Base-by-base conservation (phyloP, 2,888 invertebrate genomes). In the Chrysopilus asiliformis region DNA sequence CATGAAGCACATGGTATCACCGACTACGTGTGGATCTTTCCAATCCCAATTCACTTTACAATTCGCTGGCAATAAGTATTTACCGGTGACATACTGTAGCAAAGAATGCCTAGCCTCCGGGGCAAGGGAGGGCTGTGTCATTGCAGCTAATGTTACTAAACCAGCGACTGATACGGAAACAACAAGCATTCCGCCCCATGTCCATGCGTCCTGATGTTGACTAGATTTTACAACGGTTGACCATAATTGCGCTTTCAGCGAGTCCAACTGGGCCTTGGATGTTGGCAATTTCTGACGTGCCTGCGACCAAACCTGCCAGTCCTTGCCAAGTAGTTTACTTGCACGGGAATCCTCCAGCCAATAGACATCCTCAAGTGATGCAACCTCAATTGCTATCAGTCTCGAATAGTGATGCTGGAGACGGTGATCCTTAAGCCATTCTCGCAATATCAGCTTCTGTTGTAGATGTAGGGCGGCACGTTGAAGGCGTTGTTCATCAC, bases 101-200 rank as follows among this genome's bases (percentile, higher is more conserved):
- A 89, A 68, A 26, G 87, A 85, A 60, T 85, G 84, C 55, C 87
- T 84, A 38, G 87, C 86, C 65, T 86, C 85, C n/a, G 86, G 84
- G 35, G 85, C 84, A 49, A 89, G 67, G 5, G 86, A 80, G 19
- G 87, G 86, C 60, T 87, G 87, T 48, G 87, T 87, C 82, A 87
- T 86, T 52, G 86, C 87, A 39, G 86, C 86, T 53, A 87, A 70
- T 39, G 86, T 87, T 53, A 87, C 86, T 62, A 87, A 69, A 51
- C 86, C 86, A 49, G 86, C 86, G 49, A 87, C 84, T 33, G 85
- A 84, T 49, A 87, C 82, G 15, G 87, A 86, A 44, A 89, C 86
- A 48, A 89, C 81, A 65, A 89, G 66, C 86, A 89, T 87, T 34
- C 86, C 86, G 74, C 85, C 85, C 81, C 83, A 84, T 57, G 85